Base-by-base conservation (phyloP, 1,140 invertebrate genomes). In the Drosophila sucinea region DNA sequence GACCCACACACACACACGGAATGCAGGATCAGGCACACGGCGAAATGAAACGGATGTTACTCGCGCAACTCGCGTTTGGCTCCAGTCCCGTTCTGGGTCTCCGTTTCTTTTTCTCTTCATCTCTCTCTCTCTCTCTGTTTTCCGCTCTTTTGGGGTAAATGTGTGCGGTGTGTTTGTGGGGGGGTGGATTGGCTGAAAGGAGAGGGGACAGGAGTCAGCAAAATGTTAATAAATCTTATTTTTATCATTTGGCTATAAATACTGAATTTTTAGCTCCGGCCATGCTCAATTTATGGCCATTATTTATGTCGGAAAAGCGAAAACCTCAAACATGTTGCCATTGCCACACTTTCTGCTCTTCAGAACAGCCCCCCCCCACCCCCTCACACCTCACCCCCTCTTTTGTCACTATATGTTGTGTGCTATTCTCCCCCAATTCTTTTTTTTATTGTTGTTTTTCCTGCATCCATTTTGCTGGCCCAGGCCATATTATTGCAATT, bases 211-310 rank as follows among this genome's bases (percentile, higher is more conserved):
- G 73, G 84, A 81, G 81, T 73, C 81, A 79, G 79, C 81, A 81
- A 89, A 91, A 91, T 86, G 90, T 91, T 91, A 91, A 91, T 91
- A 91, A 91, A 91, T 91, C 90, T 91, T 91, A 91, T 91, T 91
- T 91, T 91, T 91, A 91, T 91, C 90, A 91, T 91, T 91, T 74
- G 87, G 90, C 90, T 90, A 91, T 91, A 91, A 91, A 91, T 91
- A 91, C 87, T 91, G 90, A 91, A 91, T 90, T 91, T 91, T 91
- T 91, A 91, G 90, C 84, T 89, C 84, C 84, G 84, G 84, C 90
- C 90, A 91, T 91, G 89, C 85, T 89, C 90, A 90, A 91, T 91
- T 91, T 91, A 91, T 91, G 90, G 90, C 87, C 90, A 90, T 91
- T 91, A 91, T 91, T 91, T 91, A 91, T 91, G 90, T 91, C 85